phyloP scores from a whole-genome alignment of 2,888 invertebrate species.

The Hyles lineata region DNA sequence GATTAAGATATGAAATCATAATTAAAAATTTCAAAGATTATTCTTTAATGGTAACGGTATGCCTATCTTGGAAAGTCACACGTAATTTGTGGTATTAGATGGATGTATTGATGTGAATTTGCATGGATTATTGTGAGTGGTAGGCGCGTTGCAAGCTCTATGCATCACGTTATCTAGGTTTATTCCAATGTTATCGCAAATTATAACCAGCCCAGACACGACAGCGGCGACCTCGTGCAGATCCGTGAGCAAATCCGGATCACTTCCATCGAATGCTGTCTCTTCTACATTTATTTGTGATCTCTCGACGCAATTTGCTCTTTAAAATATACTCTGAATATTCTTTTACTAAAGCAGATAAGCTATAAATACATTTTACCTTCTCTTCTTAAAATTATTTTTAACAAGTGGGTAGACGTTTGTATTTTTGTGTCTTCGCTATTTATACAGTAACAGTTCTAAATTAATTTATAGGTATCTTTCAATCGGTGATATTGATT shows the following conservation, averaged over 20 bases:
- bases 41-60: background rate
- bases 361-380: no score
- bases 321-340: no score
- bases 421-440: no score
- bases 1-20: background rate
- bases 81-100: background rate
- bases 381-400: no score
- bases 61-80: background rate
- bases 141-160: conserved; percentile 22
- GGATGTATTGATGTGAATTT: background rate
- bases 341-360: no score
- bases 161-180: conserved; percentile 39
- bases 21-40: background rate
- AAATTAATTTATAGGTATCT: no score
- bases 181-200: conserved; percentile 44
- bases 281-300: conserved; percentile 42
- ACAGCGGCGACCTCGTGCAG: conserved; percentile 57
- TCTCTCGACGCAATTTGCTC: no score
- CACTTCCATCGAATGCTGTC: conserved; percentile 46
- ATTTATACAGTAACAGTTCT: no score
- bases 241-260: conserved; percentile 61
- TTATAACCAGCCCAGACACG: conserved; percentile 39
- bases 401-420: no score
- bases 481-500: no score
- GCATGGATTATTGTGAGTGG: background rate